A percentile compares a stretch with the other conserved stretches of the same genome.
These are phyloP conservation scores for Stegodyphus mimosarum DNA, from an alignment of 1,140 invertebrate species.

Conservation along the genomic window DNA sequence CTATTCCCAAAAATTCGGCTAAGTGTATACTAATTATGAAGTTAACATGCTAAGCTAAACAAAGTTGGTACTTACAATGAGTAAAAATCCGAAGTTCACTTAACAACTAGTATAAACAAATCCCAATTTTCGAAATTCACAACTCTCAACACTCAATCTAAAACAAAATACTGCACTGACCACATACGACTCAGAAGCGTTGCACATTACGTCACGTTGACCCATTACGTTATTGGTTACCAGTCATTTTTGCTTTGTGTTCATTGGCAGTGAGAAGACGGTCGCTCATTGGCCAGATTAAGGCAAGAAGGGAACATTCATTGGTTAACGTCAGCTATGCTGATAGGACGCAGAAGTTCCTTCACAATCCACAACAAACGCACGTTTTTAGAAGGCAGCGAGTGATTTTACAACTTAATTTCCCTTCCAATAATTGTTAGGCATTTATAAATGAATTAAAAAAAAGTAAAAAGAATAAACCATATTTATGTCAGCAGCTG, in stretches of 20 bases:
- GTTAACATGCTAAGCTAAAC: not conserved
- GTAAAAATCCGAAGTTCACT: slow-evolving; percentile 7
- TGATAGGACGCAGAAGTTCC: slow-evolving; percentile 25
- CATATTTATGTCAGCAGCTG: too few relatives aligned
- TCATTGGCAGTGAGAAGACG: slow-evolving; percentile 35
- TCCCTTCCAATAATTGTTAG: too few relatives aligned
- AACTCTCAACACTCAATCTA: slow-evolving; percentile 33
- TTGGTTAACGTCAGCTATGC: slow-evolving; percentile 15
- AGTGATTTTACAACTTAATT: too few relatives aligned
- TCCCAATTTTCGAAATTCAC: slow-evolving; percentile 22
- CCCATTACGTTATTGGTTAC: slow-evolving; percentile 45
- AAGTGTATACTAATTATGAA: not conserved
- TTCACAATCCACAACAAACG: slow-evolving; percentile 55
- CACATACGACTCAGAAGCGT: slow-evolving; percentile 74
- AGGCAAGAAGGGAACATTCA: not conserved
- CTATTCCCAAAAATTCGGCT: not conserved
- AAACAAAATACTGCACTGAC: slow-evolving; percentile 59
- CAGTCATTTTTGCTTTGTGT: slow-evolving; percentile 25
- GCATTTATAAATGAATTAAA: too few relatives aligned
- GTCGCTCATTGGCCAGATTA: slow-evolving; percentile 25
- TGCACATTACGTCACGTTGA: slow-evolving; percentile 58
- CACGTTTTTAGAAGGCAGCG: slow-evolving; percentile 26
- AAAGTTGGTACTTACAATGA: not conserved
- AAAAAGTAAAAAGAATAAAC: too few relatives aligned
- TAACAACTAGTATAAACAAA: slow-evolving; percentile 43